phyloP scores from a whole-genome alignment of 1,140 invertebrate genomes.

The Zaprionus davidi region DNA sequence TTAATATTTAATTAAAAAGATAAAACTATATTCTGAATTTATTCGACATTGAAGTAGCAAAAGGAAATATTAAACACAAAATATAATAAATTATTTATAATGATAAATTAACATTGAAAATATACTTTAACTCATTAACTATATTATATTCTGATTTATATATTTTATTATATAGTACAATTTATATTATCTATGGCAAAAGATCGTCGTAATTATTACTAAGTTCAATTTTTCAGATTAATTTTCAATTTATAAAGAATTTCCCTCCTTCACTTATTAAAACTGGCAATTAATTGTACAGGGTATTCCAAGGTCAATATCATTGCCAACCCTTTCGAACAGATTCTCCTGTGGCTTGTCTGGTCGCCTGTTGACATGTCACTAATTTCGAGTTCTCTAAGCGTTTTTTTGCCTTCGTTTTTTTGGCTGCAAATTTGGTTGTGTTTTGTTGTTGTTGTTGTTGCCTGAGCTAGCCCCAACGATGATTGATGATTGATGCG shows the following conservation, averaged over 20 bases:
- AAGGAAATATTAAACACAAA: no score
- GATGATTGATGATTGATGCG: conserved; percentile 67
- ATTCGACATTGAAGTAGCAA: no score
- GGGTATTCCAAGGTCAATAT: background rate
- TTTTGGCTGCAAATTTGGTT: conserved; percentile 61
- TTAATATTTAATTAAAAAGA: no score
- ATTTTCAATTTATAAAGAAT: background rate
- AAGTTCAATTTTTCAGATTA: background rate
- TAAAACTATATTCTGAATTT: no score
- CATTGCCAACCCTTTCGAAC: background rate
- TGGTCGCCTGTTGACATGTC: conserved; percentile 70
- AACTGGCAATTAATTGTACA: background rate
- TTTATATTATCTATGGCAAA: no score
- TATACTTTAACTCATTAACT: no score
- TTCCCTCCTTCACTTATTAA: background rate
- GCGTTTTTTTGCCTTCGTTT: conserved; percentile 49
- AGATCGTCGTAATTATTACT: background rate
- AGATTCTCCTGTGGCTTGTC: conserved; percentile 36
- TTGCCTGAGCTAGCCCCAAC: conserved; percentile 12
- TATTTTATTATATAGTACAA: no score
- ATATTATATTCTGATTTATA: no score
- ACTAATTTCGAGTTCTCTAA: conserved; percentile 71
- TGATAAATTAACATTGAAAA: no score
- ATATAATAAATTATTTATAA: no score
- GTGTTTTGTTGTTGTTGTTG: conserved; percentile 36